phyloP scores from a whole-genome alignment of 2,113 vertebrate genomes.

The Caracal caracal region DNA sequence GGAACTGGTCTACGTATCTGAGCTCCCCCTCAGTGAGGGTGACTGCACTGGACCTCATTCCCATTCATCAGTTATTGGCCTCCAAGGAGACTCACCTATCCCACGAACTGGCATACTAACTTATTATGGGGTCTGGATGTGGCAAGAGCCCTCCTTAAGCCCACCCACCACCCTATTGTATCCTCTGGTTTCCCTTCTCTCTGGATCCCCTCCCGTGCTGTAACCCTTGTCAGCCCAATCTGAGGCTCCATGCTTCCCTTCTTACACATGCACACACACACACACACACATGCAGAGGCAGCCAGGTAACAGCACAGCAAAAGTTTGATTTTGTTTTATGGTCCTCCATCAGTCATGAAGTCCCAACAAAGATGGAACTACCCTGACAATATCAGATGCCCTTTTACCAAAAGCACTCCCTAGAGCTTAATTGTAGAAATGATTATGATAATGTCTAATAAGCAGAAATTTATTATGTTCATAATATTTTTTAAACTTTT shows the following conservation, averaged over 20 bases:
- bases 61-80: neutral
- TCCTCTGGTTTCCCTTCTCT: neutral
- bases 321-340: neutral
- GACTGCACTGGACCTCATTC: neutral
- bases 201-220: neutral
- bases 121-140: neutral
- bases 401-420: neutral
- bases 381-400: neutral
- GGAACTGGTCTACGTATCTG: neutral
- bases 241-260: neutral
- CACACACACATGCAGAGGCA: neutral
- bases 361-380: neutral
- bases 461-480: neutral
- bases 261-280: neutral
- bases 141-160: neutral
- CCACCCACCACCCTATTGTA: neutral
- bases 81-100: neutral
- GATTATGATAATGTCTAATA: neutral
- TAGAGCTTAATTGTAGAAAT: conserved; percentile 1
- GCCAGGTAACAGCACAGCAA: neutral
- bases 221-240: neutral
- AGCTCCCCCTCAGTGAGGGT: neutral
- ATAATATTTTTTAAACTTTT: conserved; percentile 12
- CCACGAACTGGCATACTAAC: neutral
- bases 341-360: neutral